phyloP scores from a whole-genome alignment of 2,888 invertebrate genomes.

The Onthophagus sagittarius region DNA sequence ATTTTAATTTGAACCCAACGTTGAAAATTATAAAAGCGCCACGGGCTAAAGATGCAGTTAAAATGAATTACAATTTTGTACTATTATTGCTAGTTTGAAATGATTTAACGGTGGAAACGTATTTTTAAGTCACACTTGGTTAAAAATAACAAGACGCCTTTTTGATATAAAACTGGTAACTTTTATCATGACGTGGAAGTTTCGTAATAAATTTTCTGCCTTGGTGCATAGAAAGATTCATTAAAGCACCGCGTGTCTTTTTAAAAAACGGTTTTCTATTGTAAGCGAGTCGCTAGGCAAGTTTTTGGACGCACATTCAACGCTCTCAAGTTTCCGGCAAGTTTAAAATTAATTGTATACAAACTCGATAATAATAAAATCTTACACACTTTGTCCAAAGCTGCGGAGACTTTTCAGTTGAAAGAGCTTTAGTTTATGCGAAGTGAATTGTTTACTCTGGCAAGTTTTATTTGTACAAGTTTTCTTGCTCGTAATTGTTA shows the following conservation, averaged over 20 bases:
- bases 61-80: too few species aligned
- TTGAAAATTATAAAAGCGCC: too few species aligned
- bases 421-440: background rate
- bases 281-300: background rate
- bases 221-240: background rate
- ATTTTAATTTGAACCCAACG: background rate
- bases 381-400: background rate
- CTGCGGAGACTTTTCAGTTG: background rate
- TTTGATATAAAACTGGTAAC: background rate
- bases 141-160: background rate
- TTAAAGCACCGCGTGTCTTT: background rate
- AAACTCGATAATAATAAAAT: background rate
- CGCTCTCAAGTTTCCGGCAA: background rate
- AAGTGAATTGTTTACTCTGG: background rate
- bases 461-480: background rate
- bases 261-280: background rate
- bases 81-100: too few species aligned
- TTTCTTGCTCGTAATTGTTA: background rate
- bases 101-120: too few species aligned
- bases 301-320: background rate
- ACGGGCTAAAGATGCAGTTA: too few species aligned
- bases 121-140: background rate
- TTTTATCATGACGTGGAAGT: background rate
- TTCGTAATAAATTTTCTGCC: background rate
- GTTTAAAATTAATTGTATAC: background rate